Conservation (phyloP, 2,113 vertebrate genomes). For the Orthonyx spaldingii region DNA sequence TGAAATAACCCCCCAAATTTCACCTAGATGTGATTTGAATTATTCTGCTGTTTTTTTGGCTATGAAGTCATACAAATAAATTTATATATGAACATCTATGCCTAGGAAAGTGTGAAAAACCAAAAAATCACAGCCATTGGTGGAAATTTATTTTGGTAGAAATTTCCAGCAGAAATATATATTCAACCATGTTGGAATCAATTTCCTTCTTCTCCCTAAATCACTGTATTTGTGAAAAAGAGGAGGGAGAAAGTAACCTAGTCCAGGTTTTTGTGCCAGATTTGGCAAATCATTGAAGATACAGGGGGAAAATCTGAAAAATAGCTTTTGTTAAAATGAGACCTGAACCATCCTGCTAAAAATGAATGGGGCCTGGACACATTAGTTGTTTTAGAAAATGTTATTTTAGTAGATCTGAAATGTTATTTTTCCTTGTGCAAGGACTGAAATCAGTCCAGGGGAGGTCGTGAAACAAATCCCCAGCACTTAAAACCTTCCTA, state of each 20-base stretch:
- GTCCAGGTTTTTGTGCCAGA: not conserved
- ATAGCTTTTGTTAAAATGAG: not conserved
- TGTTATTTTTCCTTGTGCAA: not conserved
- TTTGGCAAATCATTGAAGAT: not conserved
- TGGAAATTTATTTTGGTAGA: not conserved
- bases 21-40: not conserved
- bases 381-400: not conserved
- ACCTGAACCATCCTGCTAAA: not conserved
- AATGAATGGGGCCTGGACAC: not conserved
- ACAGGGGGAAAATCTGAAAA: not conserved
- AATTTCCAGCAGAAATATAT: not conserved
- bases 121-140: not conserved
- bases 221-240: not conserved
- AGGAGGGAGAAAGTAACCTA: not conserved
- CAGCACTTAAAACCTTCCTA: not conserved
- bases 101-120: not conserved
- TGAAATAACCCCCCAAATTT: not conserved
- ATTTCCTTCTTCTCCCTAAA: not conserved
- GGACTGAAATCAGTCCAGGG: not conserved
- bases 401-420: not conserved
- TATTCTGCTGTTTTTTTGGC: not conserved
- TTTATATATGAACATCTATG: not conserved
- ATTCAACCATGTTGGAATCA: not conserved
- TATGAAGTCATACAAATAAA: not conserved
- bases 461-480: not conserved